Evolutionary conservation across 2,888 invertebrate species (phyloP).

Genomic region (Cancer borealis): DNA sequence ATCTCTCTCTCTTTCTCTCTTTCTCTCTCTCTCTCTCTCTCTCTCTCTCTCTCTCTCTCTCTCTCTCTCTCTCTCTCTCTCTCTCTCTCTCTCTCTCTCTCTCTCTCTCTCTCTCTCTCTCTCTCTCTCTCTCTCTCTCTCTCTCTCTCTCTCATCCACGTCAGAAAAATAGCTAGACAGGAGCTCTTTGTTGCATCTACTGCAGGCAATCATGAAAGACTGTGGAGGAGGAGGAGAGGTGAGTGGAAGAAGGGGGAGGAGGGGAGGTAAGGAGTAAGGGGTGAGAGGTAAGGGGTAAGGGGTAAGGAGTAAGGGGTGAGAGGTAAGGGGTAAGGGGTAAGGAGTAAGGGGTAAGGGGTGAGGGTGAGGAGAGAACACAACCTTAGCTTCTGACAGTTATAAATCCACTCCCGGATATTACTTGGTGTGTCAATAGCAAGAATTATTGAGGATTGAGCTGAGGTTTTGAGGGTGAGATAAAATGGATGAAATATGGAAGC

Average conservation of each 20-base stretch:
- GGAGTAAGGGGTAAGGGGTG: background rate
- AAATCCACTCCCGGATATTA: constrained; percentile 16
- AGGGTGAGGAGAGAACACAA: background rate
- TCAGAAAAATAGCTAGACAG: background rate
- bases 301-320: background rate
- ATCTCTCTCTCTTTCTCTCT: background rate
- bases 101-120: background rate
- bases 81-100: background rate
- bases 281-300: background rate
- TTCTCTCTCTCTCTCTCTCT: constrained; percentile 27
- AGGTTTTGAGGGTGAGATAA: background rate
- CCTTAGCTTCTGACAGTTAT: background rate
- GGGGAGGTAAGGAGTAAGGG: background rate
- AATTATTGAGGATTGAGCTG: background rate
- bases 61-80: constrained; percentile 4
- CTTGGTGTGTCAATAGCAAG: constrained; percentile 12
- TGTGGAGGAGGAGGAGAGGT: no score
- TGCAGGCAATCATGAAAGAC: background rate
- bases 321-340: background rate
- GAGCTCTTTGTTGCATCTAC: background rate
- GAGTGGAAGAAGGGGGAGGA: background rate
- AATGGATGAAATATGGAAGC: constrained; percentile 17
- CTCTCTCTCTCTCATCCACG: background rate
- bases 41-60: constrained; percentile 30
- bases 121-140: background rate